phyloP scores from a whole-genome alignment of 2,797 vertebrate species.

The Eulemur mongoz region DNA sequence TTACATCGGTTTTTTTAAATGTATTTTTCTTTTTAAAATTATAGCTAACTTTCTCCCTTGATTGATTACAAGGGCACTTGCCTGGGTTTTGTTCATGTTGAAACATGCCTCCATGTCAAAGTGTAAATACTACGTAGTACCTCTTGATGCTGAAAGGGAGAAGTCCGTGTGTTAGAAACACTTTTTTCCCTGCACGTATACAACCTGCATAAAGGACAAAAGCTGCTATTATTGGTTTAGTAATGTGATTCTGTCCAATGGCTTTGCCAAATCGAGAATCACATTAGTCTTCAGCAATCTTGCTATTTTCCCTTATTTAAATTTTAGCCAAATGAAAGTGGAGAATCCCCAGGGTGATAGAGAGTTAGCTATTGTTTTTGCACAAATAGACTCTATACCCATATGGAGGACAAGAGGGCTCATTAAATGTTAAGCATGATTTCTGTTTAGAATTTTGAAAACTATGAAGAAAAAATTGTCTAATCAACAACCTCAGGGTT shows the following conservation, averaged over 20 bases:
- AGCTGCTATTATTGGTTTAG: background rate
- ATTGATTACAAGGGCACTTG: background rate
- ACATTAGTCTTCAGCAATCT: background rate
- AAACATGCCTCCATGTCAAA: background rate
- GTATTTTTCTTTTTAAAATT: background rate
- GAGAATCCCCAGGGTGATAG: background rate
- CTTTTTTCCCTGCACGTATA: background rate
- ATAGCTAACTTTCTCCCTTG: background rate
- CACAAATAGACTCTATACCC: background rate
- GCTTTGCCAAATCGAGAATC: background rate
- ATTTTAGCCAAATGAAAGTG: background rate
- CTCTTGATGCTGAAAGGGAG: background rate
- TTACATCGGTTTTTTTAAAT: background rate
- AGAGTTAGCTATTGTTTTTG: background rate
- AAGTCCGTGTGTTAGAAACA: background rate
- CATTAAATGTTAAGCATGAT: background rate
- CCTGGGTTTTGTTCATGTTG: background rate
- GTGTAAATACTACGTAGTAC: background rate
- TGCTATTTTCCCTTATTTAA: background rate
- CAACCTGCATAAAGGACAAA: background rate
- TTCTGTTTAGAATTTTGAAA: conserved; percentile 3
- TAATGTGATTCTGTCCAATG: background rate
- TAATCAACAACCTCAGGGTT: background rate
- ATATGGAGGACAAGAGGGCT: background rate
- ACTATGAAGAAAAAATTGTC: background rate